These are phyloP conservation scores for Bolinopsis microptera DNA, from an alignment of 37 sponge, comb jelly and placozoan genomes.

Conservation along the genomic window DNA sequence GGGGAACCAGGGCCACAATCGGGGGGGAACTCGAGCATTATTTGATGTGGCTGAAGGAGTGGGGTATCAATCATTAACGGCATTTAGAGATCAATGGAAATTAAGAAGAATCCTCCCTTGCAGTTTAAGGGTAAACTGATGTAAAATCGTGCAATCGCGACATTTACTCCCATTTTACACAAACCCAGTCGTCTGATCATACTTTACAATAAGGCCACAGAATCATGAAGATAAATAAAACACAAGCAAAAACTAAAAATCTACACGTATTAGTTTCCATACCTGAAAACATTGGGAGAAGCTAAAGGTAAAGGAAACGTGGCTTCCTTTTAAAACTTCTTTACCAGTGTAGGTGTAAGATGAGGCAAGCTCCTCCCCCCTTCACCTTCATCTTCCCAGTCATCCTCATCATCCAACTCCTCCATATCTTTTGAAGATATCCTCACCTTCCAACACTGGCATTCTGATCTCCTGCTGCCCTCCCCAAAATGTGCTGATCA, in stretches of 20 bases:
- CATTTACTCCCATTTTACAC: no score
- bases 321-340: background rate
- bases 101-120: no score
- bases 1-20: slow-evolving; percentile 18
- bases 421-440: slow-evolving; percentile 1
- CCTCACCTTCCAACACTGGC: background rate
- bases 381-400: background rate
- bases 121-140: no score
- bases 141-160: no score
- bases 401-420: background rate
- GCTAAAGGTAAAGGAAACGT: background rate
- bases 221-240: no score
- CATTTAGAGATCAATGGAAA: background rate
- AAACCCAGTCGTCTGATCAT: no score
- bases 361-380: background rate
- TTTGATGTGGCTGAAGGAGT: background rate
- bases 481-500: background rate
- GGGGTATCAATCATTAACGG: background rate
- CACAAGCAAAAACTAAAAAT: no score
- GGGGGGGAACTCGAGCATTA: background rate
- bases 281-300: background rate
- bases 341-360: background rate
- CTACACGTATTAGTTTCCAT: no score
- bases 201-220: no score
- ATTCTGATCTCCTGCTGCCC: background rate